These are phyloP conservation scores for Paraescarpia echinospica DNA, from an alignment of 1,140 invertebrate genomes.

Conservation along the genomic window DNA sequence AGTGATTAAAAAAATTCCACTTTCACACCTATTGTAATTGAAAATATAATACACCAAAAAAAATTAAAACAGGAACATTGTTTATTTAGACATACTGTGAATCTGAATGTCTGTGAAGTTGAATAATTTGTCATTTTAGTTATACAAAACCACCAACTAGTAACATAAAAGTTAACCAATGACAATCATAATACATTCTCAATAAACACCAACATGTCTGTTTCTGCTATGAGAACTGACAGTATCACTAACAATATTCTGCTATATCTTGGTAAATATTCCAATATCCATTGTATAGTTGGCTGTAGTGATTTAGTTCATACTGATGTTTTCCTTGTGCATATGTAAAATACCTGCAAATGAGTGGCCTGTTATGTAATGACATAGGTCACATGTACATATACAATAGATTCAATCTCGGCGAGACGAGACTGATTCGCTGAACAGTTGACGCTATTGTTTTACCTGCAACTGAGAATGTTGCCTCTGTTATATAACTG, in stretches of 20 bases:
- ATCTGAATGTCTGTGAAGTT: no score
- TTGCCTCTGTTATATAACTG: background rate
- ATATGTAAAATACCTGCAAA: background rate
- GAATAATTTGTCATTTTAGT: no score
- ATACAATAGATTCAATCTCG: background rate
- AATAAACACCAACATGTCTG: no score
- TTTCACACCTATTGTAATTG: no score
- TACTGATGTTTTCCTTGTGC: background rate
- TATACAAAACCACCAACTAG: no score
- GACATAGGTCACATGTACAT: background rate
- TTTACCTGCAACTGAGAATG: background rate
- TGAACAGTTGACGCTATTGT: background rate
- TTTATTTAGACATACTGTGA: no score
- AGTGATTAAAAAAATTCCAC: no score
- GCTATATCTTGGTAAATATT: background rate
- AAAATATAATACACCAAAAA: background rate
- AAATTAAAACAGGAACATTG: background rate
- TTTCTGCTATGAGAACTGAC: no score
- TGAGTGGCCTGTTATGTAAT: background rate
- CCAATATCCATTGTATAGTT: no score
- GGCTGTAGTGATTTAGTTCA: background rate
- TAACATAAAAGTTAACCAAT: no score
- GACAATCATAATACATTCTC: no score
- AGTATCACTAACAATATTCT: background rate
- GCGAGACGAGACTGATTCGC: background rate